Base-by-base conservation (phyloP, 1,140 invertebrate species). In the Trichomalopsis sarcophagae region DNA sequence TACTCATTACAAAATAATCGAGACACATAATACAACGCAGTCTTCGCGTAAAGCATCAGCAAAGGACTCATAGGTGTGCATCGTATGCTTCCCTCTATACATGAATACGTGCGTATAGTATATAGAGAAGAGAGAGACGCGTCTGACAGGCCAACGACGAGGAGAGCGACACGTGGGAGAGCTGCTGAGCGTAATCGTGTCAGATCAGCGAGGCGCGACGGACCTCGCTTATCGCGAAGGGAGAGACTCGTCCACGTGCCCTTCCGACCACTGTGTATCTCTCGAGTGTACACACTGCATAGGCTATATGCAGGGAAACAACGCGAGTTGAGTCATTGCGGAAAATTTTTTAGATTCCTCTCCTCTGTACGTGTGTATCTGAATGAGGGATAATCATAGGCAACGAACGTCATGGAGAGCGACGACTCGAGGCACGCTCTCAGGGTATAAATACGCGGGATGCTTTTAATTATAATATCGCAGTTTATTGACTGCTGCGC, bases 201-300 rank as follows among this genome's bases (percentile, higher is more conserved):
- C 90, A 91, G 89, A 91, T 90, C 91, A 90, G 78, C 87, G 91
- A 91, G 90, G 90, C 90, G 89, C 89, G 88, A 89, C 90, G 88
- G 90, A 88, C 81, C 81, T 85, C 55, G 88, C 88, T 91, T 91
- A 91, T 91, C 89, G 88, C 88, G 85, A 88, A 86, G 81, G 85
- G 86, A 81, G 73, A 88, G 84, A 82, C 33, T 30, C 40, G 27
- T 30, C 44, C 75, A 55, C 44, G 75, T 77, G 75, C 1, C 75
- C 73, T 71, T 33, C 27, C 69, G 69, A 71, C 69, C 69, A 71
- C 17, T 62, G 17, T 36, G 33, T 6, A 36, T 36, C 33, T 36
- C 33, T 36, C 55, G 14, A 17, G 17, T 55, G 17, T 21, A 17
- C 17, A 17, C 17, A 55, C 50, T 21, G 55, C 1, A n/a, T 62